Percentiles rank a stretch among this genome's conserved stretches.
Conservation (phyloP, 2,888 invertebrate genomes). For the Pheosia tremula region DNA sequence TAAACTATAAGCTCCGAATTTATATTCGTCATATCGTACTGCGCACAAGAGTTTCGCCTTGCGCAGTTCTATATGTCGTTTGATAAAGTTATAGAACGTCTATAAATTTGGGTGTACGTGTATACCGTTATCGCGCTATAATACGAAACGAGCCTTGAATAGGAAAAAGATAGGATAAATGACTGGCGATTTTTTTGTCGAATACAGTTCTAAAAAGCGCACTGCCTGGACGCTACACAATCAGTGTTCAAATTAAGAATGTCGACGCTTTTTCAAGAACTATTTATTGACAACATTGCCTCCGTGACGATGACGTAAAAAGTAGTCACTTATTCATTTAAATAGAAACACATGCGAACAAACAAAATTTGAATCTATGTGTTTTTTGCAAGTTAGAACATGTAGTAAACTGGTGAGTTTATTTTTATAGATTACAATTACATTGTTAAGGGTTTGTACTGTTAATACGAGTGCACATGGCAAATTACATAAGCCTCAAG, state of each 20-base stretch:
- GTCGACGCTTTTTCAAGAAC: neutral
- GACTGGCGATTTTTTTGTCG: constrained; percentile 14
- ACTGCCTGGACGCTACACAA: neutral
- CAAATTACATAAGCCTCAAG: too few species aligned
- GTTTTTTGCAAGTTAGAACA: neutral
- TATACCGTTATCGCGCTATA: constrained; percentile 31
- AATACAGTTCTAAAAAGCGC: neutral
- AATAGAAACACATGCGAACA: neutral
- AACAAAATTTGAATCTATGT: neutral
- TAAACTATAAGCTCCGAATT: too few species aligned
- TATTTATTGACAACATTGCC: constrained; percentile 5
- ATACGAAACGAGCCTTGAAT: constrained; percentile 17
- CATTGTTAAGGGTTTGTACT: too few species aligned
- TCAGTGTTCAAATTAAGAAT: constrained; percentile 6
- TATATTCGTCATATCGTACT: too few species aligned
- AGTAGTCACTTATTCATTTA: neutral
- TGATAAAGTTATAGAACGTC: too few species aligned
- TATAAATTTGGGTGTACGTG: neutral
- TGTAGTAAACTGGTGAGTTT: neutral
- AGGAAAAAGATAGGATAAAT: constrained; percentile 15
- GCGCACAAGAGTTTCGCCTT: neutral
- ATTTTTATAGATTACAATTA: neutral
- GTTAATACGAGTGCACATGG: too few species aligned
- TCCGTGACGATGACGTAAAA: neutral
- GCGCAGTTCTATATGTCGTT: neutral